Evolutionary conservation across 2,113 vertebrate species (phyloP).

Genomic region (Oryzias curvinotus): DNA sequence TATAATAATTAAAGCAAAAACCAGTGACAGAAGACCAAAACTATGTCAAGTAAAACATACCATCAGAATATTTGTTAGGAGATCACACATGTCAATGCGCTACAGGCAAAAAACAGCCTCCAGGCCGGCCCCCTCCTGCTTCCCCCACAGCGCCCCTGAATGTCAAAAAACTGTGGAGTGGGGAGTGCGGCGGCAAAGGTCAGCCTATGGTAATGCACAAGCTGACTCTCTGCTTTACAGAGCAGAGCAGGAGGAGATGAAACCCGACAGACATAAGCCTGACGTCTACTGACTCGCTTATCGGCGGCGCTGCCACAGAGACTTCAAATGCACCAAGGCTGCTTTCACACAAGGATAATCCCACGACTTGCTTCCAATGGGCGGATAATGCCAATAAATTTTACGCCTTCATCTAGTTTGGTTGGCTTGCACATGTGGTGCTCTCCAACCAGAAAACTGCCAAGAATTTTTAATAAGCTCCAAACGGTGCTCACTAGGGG

Average conservation of each 20-base stretch:
- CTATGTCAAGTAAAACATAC: conserved; percentile 27
- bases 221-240: conserved; percentile 64
- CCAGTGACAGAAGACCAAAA: conserved; percentile 31
- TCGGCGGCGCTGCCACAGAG: conserved; percentile 47
- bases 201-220: conserved; percentile 76
- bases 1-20: conserved; percentile 51
- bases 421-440: no score
- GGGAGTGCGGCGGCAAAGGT: conserved; percentile 73
- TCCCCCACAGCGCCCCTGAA: conserved; percentile 64
- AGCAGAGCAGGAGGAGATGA: conserved; percentile 49
- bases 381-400: no score
- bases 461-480: no score
- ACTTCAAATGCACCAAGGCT: conserved; percentile 50
- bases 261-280: conserved; percentile 57
- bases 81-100: conserved; percentile 43
- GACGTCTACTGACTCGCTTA: conserved; percentile 47
- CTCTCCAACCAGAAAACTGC: no score
- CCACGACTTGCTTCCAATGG: no score
- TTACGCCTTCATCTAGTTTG: no score
- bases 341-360: conserved; percentile 23
- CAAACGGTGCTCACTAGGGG: no score
- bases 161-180: conserved; percentile 73
- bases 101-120: conserved; percentile 50
- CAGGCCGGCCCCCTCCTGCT: conserved; percentile 45
- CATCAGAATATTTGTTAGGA: conserved; percentile 49